Base-by-base conservation (phyloP, 2,797 vertebrate genomes). In the Pangasius krempfi region DNA sequence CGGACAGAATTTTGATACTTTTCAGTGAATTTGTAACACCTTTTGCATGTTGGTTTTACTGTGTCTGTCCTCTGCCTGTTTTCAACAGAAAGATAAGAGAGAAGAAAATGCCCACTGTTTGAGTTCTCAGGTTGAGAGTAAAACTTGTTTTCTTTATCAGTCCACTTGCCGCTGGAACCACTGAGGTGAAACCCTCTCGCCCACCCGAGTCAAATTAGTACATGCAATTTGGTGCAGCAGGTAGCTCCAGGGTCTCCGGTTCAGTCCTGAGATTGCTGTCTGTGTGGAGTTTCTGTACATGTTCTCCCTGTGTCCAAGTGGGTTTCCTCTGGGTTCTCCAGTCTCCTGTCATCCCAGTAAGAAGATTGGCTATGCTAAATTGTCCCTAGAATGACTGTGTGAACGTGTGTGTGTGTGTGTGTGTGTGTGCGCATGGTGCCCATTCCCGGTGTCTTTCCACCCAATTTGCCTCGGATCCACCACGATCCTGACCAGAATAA, bases 121-220 rank as follows among this genome's bases (percentile, higher is more conserved):
- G 25, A 44, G 16, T 82, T 22, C 56, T 82, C 10, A 60, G 79
- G 56, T 81, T 60, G 22, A 62, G 33, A 82, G 80, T 62, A 25
- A 81, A 81, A 81, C 56, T 7, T 81, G 37, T 44, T 82, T 82
- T 44, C 56, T 62, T 62, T 40, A 82, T 44, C 56, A 27, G 56
- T 44, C 2, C 33, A 27, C 37, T 82, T 82, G 33, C 58, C 14
- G 0, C 12, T 47, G 58, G 40, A 66, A 30, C 25, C 60, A 50
- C 82, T 66, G 82, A 66, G 9, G 44, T 68, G 82, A 84, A 84
- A 84, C 82, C 44, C 6, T 47, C 60, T 47, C 8, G 18, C 25
- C 40, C 18, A 58, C 60, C 14, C 4, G 10, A 30, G 8, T 83
- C 60, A 83, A 66, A 66, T 84, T 66, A 50, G 62, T 52, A 68